Percentiles rank a stretch among this genome's conserved stretches.
These are phyloP conservation scores for Protodeltote pygarga DNA, from an alignment of 2,888 invertebrate species.

Conservation along the genomic window DNA sequence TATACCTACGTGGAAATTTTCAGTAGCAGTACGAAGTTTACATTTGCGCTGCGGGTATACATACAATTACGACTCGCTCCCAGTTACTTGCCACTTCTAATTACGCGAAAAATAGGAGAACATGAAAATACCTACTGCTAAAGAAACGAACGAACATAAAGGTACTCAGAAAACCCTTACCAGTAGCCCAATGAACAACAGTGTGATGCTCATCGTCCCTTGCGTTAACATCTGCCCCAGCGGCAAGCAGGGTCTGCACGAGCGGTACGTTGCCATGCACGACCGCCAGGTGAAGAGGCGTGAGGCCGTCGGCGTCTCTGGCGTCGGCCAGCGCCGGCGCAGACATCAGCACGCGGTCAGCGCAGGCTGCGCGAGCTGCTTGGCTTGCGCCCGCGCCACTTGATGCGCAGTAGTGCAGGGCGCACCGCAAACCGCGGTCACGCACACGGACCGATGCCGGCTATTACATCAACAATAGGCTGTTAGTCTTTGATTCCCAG, in stretches of 20 bases:
- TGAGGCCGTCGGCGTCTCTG: conserved; percentile 97
- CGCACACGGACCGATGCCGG: conserved; percentile 88
- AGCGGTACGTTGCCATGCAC: conserved; percentile 96
- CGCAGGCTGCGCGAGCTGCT: conserved; percentile 94
- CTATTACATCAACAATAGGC: conserved; percentile 45
- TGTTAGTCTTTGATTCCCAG: not conserved
- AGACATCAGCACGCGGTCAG: conserved; percentile 93
- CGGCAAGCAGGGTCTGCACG: conserved; percentile 94
- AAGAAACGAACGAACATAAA: too few species aligned
- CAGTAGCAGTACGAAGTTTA: too few species aligned
- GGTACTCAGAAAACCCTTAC: conserved; percentile 86
- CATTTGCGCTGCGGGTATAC: too few species aligned
- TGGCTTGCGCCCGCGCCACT: conserved; percentile 90
- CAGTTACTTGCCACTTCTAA: too few species aligned
- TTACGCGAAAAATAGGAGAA: too few species aligned
- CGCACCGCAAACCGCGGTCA: conserved; percentile 94
- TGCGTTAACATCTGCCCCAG: conserved; percentile 95
- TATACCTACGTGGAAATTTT: too few species aligned
- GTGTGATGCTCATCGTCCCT: conserved; percentile 98
- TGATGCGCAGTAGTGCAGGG: conserved; percentile 97
- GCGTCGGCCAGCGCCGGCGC: conserved; percentile 95
- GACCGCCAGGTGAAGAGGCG: conserved; percentile 97
- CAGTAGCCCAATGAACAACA: conserved; percentile 99
- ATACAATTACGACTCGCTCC: too few species aligned
- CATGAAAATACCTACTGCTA: too few species aligned